A percentile compares a stretch with the other conserved stretches of the same genome.
These are phyloP conservation scores for Beroe ovata DNA, from an alignment of 37 sponge, comb jelly and placozoan species.

Conservation along the genomic window DNA sequence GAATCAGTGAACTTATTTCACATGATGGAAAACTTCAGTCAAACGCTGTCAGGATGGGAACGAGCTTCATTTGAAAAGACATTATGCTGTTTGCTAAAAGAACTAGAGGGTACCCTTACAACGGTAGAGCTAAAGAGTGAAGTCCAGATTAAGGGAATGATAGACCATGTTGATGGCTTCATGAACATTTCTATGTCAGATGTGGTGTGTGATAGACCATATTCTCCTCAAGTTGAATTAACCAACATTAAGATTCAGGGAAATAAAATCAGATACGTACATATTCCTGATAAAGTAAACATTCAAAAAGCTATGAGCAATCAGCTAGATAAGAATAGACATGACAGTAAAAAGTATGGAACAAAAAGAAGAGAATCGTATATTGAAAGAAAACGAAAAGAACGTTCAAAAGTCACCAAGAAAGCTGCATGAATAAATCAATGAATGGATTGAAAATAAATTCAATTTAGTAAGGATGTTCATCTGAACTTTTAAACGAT, in stretches of 20 bases:
- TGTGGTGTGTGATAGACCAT: slow-evolving; percentile 1
- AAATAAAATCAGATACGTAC: slow-evolving; percentile 12
- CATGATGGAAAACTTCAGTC: background rate
- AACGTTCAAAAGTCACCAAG: background rate
- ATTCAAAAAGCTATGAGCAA: slow-evolving; percentile 42
- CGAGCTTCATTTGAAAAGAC: slow-evolving; percentile 15
- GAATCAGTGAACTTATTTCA: too few relatives aligned
- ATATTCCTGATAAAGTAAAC: slow-evolving; percentile 52
- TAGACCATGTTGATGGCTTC: slow-evolving; percentile 36
- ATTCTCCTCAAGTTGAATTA: background rate
- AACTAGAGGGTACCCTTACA: slow-evolving; percentile 17
- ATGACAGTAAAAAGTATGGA: slow-evolving; percentile 36
- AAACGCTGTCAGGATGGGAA: background rate
- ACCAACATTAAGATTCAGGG: slow-evolving; percentile 20
- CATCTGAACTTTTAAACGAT: too few relatives aligned
- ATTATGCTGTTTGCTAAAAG: slow-evolving; percentile 52
- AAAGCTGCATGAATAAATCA: too few relatives aligned
- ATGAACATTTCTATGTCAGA: slow-evolving; percentile 38
- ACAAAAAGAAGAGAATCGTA: background rate
- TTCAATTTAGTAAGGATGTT: too few relatives aligned
- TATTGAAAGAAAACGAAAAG: slow-evolving; percentile 24
- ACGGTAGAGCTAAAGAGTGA: slow-evolving; percentile 44
- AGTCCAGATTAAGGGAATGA: slow-evolving; percentile 21
- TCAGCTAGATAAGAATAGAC: slow-evolving; percentile 32
- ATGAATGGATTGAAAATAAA: too few relatives aligned